These are phyloP conservation scores for Bursaphelenchus mucronatus DNA, from an alignment of 1,140 invertebrate species.

Conservation along the genomic window DNA sequence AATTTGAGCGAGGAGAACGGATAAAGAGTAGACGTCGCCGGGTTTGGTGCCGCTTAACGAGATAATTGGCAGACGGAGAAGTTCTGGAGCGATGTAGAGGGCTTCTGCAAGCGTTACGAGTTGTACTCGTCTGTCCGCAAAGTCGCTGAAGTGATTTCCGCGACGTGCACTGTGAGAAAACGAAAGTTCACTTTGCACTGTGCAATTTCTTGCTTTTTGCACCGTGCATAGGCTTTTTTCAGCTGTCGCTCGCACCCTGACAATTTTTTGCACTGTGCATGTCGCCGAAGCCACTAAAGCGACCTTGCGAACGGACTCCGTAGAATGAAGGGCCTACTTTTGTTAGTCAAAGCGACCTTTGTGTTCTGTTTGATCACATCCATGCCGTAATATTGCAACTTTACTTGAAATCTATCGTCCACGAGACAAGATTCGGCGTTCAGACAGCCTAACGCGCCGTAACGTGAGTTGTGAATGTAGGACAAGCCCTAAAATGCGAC, in stretches of 20 bases:
- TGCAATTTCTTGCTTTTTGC: too few species aligned
- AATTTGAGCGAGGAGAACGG: conserved; percentile 27
- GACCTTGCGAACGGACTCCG: background rate
- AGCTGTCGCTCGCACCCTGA: too few species aligned
- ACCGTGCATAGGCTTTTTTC: too few species aligned
- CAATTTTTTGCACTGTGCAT: too few species aligned
- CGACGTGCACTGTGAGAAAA: too few species aligned
- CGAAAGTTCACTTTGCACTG: too few species aligned
- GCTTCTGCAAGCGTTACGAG: background rate
- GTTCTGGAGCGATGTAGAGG: conserved; percentile 22
- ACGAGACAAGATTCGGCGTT: conserved; percentile 20
- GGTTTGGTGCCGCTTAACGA: conserved; percentile 14
- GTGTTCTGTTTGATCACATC: conserved; percentile 11
- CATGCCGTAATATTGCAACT: conserved; percentile 3
- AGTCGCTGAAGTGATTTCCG: too few species aligned
- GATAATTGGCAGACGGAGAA: conserved; percentile 17
- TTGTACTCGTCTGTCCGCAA: background rate
- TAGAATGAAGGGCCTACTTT: background rate
- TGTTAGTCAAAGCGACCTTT: background rate
- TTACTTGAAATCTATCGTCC: conserved; percentile 24
- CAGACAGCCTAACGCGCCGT: conserved; percentile 14
- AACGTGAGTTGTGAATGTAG: conserved; percentile 26
- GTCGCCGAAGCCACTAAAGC: too few species aligned
- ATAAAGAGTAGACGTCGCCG: conserved; percentile 23
- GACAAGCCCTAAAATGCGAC: conserved; percentile 7